These are phyloP conservation scores for Clytia hemisphaerica DNA, from an alignment of 30 jellyfish, hydroid and myxozoan genomes.

Conservation along the genomic window DNA sequence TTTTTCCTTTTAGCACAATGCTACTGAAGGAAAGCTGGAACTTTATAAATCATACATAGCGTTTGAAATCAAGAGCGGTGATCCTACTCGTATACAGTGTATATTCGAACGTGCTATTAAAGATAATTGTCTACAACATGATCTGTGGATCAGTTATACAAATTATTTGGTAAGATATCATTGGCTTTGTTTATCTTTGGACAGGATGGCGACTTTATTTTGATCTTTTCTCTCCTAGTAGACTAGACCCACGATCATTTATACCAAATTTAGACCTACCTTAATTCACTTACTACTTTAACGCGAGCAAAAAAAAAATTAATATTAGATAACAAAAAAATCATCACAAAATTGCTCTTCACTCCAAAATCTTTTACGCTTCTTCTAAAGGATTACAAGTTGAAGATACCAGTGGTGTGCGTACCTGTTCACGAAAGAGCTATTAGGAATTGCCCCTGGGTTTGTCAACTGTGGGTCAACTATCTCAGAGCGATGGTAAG, in stretches of 20 bases:
- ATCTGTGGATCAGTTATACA: slow-evolving; percentile 70
- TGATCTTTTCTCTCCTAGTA: neutral
- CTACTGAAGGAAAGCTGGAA: slow-evolving; percentile 48
- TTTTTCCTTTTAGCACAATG: slow-evolving; percentile 26
- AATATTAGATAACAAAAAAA: too few species aligned
- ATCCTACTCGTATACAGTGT: slow-evolving; percentile 93
- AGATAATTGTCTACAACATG: slow-evolving; percentile 72
- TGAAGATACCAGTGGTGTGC: slow-evolving; percentile 61
- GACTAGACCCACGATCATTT: too few species aligned
- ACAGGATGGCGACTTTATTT: neutral
- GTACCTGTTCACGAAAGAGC: slow-evolving; percentile 79
- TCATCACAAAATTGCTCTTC: too few species aligned
- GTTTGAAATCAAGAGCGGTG: slow-evolving; percentile 69
- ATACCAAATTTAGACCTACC: too few species aligned
- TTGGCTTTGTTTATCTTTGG: neutral
- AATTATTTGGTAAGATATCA: slow-evolving; percentile 59
- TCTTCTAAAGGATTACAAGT: slow-evolving; percentile 57
- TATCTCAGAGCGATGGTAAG: slow-evolving; percentile 77
- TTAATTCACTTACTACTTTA: too few species aligned
- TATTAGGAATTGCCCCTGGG: slow-evolving; percentile 95
- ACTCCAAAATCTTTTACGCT: too few species aligned
- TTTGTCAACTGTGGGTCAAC: slow-evolving; percentile 55
- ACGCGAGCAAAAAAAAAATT: too few species aligned
- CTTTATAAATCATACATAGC: slow-evolving; percentile 54
- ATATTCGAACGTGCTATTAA: slow-evolving; percentile 74